Base-by-base conservation (phyloP, 2,113 vertebrate genomes). In the Dicentrarchus labrax region DNA sequence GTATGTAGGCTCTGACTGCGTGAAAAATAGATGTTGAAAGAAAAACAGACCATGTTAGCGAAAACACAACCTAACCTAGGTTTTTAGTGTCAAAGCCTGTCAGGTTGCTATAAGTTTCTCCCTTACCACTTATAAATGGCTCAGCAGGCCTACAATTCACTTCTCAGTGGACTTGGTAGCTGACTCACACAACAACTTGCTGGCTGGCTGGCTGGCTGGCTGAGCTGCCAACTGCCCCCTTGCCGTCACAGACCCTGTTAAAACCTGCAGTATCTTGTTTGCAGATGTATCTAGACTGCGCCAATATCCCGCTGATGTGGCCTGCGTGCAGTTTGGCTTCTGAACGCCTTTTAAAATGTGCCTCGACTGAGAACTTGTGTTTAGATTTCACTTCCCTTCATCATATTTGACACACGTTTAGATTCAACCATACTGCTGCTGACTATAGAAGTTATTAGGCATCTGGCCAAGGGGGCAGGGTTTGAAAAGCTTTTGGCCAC, bases 261-360 rank as follows among this genome's bases (percentile, higher is more conserved):
- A 69, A 56, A 79, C 61, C 39, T 51, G 74, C 24, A 56, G 57
- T 24, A 59, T 59, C 54, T 71, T 68, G 61, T 66, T 60, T 66
- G 72, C 73, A 81, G 56, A 56, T 70, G 50, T 17, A 12, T 53
- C 41, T 3, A 4, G 2, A 17, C 6, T 10, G 43, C 19, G 56
- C 82, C 64, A 72, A 38, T 2, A 56, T 56, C 48, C 51, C 59
- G 57, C 1, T 24, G 38, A 75, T 21, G 13, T 38, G 45, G 38
- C 61, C 62, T 13, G 47, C 30, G 30, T 30, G 30, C 39, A 54
- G 61, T 15, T 73, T 24, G 45, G 59, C 2, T 53, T 10, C 11
- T 22, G 7, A 36, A 53, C 11, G 22, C 70, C n/a, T 53, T 22
- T 21, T 36, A 30, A 30, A 75, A 54, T 16, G 8, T 38, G 51